Base-by-base conservation (phyloP, 2,113 vertebrate genomes). In the Camelus dromedarius region DNA sequence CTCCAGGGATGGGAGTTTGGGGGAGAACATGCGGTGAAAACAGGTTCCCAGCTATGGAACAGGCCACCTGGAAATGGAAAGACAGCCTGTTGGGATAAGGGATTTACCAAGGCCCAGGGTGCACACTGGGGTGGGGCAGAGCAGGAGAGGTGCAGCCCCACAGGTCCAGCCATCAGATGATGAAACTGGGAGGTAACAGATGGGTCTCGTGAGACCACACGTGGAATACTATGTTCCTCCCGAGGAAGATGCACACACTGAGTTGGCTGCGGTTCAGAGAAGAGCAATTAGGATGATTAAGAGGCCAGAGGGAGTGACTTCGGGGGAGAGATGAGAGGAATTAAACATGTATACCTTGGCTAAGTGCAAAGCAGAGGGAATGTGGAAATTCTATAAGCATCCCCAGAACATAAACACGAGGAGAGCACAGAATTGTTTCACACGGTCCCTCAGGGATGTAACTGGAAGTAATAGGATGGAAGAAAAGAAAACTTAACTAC, bases 201-300 rank as follows among this genome's bases (percentile, higher is more conserved):
- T 93, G 94, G 95, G 97, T 85, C 95, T 87, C 83, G 96, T 0
- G 98, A 96, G 97, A 93, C 94, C 95, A 96, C 95, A 84, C 52
- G 48, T 96, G 97, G 96, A 96, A 97, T 95, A 81, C 82, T 84
- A 32, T 97, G 96, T 97, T 95, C 96, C 80, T 93, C 73, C 80
- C 94, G 77, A 94, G 79, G 86, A 97, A 97, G 97, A 98, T 72
- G 96, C 85, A 70, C 97, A 95, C 79, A 95, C 92, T 81, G 92
- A 97, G 89, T 94, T 96, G 98, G 97, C 97, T 81, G 93, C 81
- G 42, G 56, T 96, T 97, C 97, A 96, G 96, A 84, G 96, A 91
- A 93, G 97, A 97, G 97, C 96, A 97, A 98, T 98, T 97, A 98
- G 96, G 97, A 98, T 98, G 98, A 97, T 98, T 96, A 98, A 98